phyloP scores from a whole-genome alignment of 2,797 vertebrate species.

The Sebastes minor region DNA sequence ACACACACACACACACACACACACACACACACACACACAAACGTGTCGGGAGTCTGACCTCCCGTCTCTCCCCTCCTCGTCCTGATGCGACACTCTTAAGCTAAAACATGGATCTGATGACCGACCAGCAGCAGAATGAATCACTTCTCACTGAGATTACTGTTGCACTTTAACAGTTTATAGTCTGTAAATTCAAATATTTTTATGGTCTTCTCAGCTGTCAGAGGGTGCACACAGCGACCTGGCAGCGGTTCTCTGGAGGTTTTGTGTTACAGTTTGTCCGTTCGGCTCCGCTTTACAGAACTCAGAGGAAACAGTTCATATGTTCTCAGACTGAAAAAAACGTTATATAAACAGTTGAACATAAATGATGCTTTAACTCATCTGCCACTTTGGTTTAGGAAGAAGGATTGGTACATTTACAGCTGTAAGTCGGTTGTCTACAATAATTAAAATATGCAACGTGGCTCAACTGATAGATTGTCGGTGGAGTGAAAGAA shows the following conservation, averaged over 20 bases:
- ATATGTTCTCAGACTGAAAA: not conserved
- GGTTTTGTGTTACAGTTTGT: not conserved
- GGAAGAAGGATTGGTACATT: not conserved
- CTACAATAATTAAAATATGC: not conserved
- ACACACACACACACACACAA: not conserved
- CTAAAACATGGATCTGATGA: not conserved
- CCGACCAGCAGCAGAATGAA: not conserved
- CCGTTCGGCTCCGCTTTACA: not conserved
- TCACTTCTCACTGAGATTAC: not conserved
- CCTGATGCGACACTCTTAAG: not conserved
- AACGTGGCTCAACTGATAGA: not conserved
- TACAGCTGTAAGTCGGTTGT: not conserved
- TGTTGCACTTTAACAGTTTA: not conserved
- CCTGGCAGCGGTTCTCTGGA: not conserved
- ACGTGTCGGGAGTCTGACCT: not conserved
- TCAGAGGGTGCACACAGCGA: not conserved
- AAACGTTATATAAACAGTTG: not conserved
- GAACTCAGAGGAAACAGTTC: not conserved
- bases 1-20: not conserved
- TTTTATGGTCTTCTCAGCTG: not conserved
- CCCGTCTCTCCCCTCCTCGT: not conserved
- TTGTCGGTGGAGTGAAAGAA: not conserved
- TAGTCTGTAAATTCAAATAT: not conserved
- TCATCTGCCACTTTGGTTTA: not conserved
- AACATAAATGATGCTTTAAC: not conserved